These are phyloP conservation scores for Steinernema khuongi DNA, from an alignment of 1,140 invertebrate genomes.

Conservation along the genomic window DNA sequence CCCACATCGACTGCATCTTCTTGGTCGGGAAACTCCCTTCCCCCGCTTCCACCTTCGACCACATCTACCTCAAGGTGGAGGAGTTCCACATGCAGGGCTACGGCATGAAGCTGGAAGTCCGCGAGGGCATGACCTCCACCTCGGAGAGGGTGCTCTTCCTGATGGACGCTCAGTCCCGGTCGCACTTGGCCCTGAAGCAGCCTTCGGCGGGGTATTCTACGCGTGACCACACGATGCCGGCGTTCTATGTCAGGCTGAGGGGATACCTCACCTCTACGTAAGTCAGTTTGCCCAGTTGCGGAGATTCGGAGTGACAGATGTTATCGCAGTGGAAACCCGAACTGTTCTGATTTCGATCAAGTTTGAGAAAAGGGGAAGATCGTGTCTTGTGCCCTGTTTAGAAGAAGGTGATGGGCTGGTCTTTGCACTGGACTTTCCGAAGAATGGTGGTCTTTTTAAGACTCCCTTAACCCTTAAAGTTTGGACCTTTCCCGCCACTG, in stretches of 20 bases:
- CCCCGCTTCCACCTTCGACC: constrained; percentile 38
- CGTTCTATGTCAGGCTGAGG: constrained; percentile 39
- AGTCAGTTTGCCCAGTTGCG: constrained; percentile 19
- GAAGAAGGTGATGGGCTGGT: no score
- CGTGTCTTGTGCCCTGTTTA: no score
- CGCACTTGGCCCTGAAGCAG: constrained; percentile 35
- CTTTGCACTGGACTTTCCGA: no score
- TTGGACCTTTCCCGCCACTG: no score
- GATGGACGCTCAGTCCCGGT: constrained; percentile 27
- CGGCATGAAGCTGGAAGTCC: constrained; percentile 37
- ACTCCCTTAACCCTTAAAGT: no score
- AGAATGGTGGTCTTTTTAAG: no score
- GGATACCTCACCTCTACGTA: constrained; percentile 34
- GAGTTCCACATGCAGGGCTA: constrained; percentile 44
- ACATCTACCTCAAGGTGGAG: constrained; percentile 45
- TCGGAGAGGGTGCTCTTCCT: constrained; percentile 38
- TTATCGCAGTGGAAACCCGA: no score
- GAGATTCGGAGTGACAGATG: no score
- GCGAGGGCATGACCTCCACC: constrained; percentile 34
- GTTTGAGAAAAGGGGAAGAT: no score
- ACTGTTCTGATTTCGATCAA: no score
- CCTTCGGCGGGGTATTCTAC: constrained; percentile 30
- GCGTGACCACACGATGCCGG: constrained; percentile 25
- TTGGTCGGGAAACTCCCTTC: constrained; percentile 37
- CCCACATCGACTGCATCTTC: constrained; percentile 49